Percentiles rank a stretch among this genome's conserved stretches.
phyloP scores from a whole-genome alignment of 2,888 invertebrate genomes.

The Onchidella celtica region DNA sequence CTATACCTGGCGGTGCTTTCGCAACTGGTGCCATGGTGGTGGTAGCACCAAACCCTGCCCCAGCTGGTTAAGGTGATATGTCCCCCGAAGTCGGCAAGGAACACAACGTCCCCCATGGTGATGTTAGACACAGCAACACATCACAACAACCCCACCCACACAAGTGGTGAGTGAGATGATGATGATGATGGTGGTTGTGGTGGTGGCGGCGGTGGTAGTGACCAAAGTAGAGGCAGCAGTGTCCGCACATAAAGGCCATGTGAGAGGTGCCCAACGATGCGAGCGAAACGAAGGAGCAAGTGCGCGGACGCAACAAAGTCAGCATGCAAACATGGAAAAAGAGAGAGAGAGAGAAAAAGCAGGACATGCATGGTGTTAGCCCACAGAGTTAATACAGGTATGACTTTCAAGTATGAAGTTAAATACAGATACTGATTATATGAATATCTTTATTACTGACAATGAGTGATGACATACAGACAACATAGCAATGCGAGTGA shows the following conservation, averaged over 20 bases:
- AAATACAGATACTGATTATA: neutral
- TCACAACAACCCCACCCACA: neutral
- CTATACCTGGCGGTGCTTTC: slow-evolving; percentile 37
- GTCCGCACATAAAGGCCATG: slow-evolving; percentile 27
- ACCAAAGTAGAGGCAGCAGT: neutral
- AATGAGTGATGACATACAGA: neutral
- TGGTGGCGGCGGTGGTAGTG: neutral
- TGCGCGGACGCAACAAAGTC: slow-evolving; percentile 19
- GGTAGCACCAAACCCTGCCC: neutral
- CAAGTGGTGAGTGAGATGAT: neutral
- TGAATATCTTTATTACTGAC: neutral
- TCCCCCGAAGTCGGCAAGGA: neutral
- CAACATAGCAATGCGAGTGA: neutral
- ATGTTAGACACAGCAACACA: neutral
- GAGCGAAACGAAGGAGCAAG: neutral
- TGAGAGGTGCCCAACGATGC: neutral
- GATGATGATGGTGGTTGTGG: neutral
- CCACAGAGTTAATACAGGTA: neutral
- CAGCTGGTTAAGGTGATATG: slow-evolving; percentile 13
- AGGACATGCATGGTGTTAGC: slow-evolving; percentile 17
- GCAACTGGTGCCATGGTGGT: slow-evolving; percentile 7
- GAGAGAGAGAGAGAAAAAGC: slow-evolving; percentile 7
- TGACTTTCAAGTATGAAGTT: neutral
- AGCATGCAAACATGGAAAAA: slow-evolving; percentile 31
- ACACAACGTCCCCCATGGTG: neutral